Base-by-base conservation (phyloP, 2,113 vertebrate genomes). In the Baryphthengus martii region DNA sequence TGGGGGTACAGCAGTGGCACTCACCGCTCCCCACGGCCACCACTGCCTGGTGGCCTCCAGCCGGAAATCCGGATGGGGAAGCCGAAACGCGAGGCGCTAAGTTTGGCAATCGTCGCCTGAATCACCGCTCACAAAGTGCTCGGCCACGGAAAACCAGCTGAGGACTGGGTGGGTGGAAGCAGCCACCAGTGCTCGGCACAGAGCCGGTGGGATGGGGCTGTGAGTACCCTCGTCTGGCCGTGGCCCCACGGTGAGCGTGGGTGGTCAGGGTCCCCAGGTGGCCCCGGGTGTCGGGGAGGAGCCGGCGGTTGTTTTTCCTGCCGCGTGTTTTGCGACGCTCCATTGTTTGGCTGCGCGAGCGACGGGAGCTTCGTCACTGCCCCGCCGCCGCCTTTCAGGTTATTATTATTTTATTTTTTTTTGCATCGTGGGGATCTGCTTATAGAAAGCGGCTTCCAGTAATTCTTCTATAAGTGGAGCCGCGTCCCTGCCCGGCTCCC, bases 371-470 rank as follows among this genome's bases (percentile, higher is more conserved):
- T 85, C 86, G 77, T 72, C 97, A 67, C 97, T 98, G 96, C 45
- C 94, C 93, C 65, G 88, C 65, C 63, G 93, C 45, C 67, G 98
- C 93, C 93, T 95, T 75, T 67, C 6, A 44, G 66, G 89, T 65
- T 74, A 49, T 76, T 76, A 79, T 92, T 95, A 37, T 45, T 35
- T 40, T 44, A 63, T 73, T 88, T 92, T 91, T 61, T 87, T 44
- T 73, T 44, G 4, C 91, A 97, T 97, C 89, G 3, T 91, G 77
- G 95, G 97, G 97, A 98, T 98, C 97, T 98, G 98, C 98, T 99
- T 98, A 99, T 99, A 99, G 98, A 98, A 98, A 98, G 87, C 56
- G 1, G 98, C 97, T 99, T 99, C 99, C 99, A 98, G 98, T 98
- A 99, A 99, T 99, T 99, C 99, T 99, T 99, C 98, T 98, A 96